Percentiles rank a stretch among this genome's conserved stretches.
These are phyloP conservation scores for Eidolon dupreanum DNA, from an alignment of 2,797 vertebrate species.

Conservation along the genomic window DNA sequence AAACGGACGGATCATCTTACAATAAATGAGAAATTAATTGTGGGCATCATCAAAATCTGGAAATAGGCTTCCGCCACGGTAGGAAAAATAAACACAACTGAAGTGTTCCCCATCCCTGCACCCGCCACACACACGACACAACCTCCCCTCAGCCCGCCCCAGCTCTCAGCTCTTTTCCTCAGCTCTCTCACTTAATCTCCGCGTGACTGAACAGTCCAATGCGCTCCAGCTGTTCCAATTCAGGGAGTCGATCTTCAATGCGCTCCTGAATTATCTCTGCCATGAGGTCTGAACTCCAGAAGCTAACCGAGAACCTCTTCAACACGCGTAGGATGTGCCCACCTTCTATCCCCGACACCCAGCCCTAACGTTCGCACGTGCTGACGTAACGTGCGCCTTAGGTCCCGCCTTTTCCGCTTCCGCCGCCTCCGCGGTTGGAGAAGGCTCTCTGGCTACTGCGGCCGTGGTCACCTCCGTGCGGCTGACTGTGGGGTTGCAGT, in stretches of 20 bases:
- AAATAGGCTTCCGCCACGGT: neutral
- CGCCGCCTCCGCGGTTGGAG: neutral
- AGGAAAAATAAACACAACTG: neutral
- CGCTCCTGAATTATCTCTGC: constrained; percentile 94
- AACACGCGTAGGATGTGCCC: rapidly evolving
- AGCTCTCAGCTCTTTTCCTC: neutral
- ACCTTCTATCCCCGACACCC: rapidly evolving
- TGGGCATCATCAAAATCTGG: neutral
- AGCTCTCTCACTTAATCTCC: constrained; percentile 91
- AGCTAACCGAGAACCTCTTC: rapidly evolving
- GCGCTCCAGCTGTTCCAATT: constrained; percentile 95
- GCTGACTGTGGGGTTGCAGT: constrained; percentile 5
- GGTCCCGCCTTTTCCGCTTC: constrained; percentile 74
- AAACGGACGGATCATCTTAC: neutral
- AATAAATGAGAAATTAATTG: neutral
- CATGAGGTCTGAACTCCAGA: constrained; percentile 82
- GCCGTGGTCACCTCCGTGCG: constrained; percentile 43
- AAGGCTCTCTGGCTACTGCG: rapidly evolving
- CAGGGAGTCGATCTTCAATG: constrained; percentile 93
- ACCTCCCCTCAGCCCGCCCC: neutral
- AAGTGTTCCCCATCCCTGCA: neutral
- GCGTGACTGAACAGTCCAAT: constrained; percentile 92
- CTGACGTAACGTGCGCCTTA: neutral
- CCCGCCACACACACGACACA: neutral
- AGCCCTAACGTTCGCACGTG: neutral